These are phyloP conservation scores for Carettochelys insculpta DNA, from an alignment of 2,113 vertebrate species.

Conservation along the genomic window DNA sequence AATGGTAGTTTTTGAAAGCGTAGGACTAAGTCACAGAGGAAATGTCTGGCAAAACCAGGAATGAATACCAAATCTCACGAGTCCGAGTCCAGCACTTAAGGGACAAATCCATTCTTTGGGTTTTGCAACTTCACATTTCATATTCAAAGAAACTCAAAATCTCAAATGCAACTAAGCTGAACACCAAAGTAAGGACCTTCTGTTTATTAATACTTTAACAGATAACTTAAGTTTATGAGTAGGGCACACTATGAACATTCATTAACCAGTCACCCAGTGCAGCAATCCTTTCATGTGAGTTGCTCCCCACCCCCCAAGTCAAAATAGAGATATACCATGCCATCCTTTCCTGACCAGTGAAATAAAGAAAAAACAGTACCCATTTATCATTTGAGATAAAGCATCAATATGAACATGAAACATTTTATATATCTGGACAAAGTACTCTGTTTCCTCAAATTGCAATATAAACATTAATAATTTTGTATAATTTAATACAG, in stretches of 20 bases:
- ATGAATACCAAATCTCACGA: not conserved
- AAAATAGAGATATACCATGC: not conserved
- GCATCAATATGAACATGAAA: not conserved
- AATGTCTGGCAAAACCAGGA: not conserved
- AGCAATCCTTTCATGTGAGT: not conserved
- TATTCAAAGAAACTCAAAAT: not conserved
- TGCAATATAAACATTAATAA: constrained; percentile 24
- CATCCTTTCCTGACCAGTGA: no score
- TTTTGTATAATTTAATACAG: constrained; percentile 47
- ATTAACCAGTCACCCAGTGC: not conserved
- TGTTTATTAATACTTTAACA: not conserved
- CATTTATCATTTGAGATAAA: not conserved
- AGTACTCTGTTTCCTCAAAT: constrained; percentile 13
- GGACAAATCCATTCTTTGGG: not conserved
- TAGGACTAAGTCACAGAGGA: not conserved
- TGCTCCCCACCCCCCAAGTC: not conserved
- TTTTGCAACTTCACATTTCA: not conserved
- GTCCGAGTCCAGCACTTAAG: not conserved
- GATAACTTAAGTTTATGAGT: not conserved
- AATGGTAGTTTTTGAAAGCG: not conserved
- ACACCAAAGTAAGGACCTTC: not conserved
- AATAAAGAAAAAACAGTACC: not conserved
- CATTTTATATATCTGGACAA: not conserved
- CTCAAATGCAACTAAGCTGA: not conserved
- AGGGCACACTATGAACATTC: not conserved